Percentiles rank a stretch among this genome's conserved stretches.
These are phyloP conservation scores for Takifugu ocellatus DNA, from an alignment of 2,797 vertebrate genomes.

Conservation along the genomic window DNA sequence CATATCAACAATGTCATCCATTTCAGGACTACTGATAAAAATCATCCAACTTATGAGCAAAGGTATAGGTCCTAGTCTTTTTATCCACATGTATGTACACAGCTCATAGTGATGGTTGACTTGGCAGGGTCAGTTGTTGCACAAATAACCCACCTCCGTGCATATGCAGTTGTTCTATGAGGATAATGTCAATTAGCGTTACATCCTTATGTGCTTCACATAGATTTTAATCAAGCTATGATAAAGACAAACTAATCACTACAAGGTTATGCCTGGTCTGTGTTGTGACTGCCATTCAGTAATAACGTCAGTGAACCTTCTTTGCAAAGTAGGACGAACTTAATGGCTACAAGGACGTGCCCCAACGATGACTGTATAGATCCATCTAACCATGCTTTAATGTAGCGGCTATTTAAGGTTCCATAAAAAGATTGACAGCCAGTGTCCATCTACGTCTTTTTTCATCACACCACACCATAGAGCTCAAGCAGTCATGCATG, in stretches of 20 bases:
- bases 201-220: no score
- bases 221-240: background rate
- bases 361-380: conserved; percentile 45
- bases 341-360: conserved; percentile 47
- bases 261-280: conserved; percentile 7
- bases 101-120: conserved; percentile 53
- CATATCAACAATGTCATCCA: conserved; percentile 11
- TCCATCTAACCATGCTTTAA: conserved; percentile 35
- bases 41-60: conserved; percentile 27
- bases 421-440: conserved; percentile 31
- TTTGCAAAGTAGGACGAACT: conserved; percentile 40
- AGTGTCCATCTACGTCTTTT: conserved; percentile 14
- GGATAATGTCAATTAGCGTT: conserved; percentile 1
- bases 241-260: conserved; percentile 13
- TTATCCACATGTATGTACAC: conserved; percentile 54
- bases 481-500: conserved; percentile 26
- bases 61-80: conserved; percentile 38
- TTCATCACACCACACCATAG: conserved; percentile 31
- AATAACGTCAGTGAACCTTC: background rate
- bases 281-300: conserved; percentile 10
- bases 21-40: conserved; percentile 28
- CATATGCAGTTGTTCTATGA: conserved; percentile 38
- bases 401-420: conserved; percentile 19
- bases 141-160: conserved; percentile 28
- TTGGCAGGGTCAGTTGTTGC: conserved; percentile 45